Percentiles rank a stretch among this genome's conserved stretches.
Conservation (phyloP, 2,888 invertebrate species). For the Coelopa pilipes region DNA sequence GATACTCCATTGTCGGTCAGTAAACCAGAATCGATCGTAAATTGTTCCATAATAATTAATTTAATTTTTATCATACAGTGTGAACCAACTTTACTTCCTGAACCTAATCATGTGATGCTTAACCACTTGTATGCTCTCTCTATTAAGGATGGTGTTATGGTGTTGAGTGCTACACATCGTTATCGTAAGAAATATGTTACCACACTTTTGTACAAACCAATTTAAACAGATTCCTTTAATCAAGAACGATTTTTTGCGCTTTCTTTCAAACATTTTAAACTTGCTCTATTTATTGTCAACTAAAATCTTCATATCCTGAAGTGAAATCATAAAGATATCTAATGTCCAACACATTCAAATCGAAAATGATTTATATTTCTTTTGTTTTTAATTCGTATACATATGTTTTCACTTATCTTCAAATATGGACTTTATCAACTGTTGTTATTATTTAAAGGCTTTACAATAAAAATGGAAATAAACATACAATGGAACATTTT, state of each 20-base stretch:
- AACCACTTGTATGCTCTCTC: slow-evolving; percentile 99
- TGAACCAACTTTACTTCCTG: slow-evolving; percentile 98
- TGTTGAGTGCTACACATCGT: slow-evolving; percentile 96
- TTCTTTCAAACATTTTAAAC: background rate
- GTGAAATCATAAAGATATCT: no score
- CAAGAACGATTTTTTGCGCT: background rate
- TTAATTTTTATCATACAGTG: slow-evolving; percentile 72
- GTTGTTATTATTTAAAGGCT: no score
- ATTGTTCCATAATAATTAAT: background rate
- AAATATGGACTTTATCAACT: no score
- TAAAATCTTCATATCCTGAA: no score
- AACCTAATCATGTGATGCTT: slow-evolving; percentile 99
- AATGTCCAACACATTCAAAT: no score
- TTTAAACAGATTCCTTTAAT: slow-evolving; percentile 69
- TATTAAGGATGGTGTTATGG: slow-evolving; percentile 99
- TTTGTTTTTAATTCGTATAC: no score
- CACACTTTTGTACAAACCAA: slow-evolving; percentile 97
- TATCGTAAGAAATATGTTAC: slow-evolving; percentile 99
- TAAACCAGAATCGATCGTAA: background rate
- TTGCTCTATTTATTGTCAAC: background rate
- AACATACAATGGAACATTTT: no score
- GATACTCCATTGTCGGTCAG: slow-evolving; percentile 92
- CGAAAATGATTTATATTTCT: no score
- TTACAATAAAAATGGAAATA: no score
- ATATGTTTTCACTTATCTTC: no score